Conservation (phyloP, 2,888 invertebrate genomes). For the Heliothis peltigera region DNA sequence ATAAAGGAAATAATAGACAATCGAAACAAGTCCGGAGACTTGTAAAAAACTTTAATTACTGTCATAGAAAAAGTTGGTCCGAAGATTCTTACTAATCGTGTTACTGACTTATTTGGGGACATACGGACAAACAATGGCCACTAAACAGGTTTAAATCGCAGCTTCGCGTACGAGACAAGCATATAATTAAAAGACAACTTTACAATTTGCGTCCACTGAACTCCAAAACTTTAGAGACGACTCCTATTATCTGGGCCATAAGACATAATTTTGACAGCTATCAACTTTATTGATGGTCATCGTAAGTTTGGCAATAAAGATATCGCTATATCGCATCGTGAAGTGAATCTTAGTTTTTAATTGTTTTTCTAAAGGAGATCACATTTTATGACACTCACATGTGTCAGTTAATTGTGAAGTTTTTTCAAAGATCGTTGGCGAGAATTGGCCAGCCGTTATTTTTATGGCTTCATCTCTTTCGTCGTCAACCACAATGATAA, state of each 20-base stretch:
- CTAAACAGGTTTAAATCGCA: constrained; percentile 86
- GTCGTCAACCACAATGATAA: constrained; percentile 31
- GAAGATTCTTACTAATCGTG: constrained; percentile 70
- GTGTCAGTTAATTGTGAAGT: constrained; percentile 63
- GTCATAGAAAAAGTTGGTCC: constrained; percentile 42
- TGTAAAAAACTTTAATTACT: constrained; percentile 47
- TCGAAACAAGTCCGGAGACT: constrained; percentile 8
- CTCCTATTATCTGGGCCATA: constrained; percentile 39
- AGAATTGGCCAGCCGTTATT: constrained; percentile 54
- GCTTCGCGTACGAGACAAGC: constrained; percentile 80
- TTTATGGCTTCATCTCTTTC: constrained; percentile 65
- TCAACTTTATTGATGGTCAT: constrained; percentile 16
- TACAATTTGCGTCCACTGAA: constrained; percentile 46
- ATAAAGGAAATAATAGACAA: constrained; percentile 27
- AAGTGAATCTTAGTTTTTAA: constrained; percentile 58
- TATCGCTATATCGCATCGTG: constrained; percentile 51
- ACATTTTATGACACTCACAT: constrained; percentile 62
- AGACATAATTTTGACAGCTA: constrained; percentile 38
- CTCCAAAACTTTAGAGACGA: constrained; percentile 23
- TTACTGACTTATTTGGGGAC: constrained; percentile 72
- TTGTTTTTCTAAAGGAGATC: constrained; percentile 60
- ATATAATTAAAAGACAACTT: constrained; percentile 77
- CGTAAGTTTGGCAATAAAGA: constrained; percentile 52
- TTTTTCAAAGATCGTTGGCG: constrained; percentile 54
- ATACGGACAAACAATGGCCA: constrained; percentile 75